Conservation (phyloP, 2,797 vertebrate genomes). For the Etheostoma perlongum region DNA sequence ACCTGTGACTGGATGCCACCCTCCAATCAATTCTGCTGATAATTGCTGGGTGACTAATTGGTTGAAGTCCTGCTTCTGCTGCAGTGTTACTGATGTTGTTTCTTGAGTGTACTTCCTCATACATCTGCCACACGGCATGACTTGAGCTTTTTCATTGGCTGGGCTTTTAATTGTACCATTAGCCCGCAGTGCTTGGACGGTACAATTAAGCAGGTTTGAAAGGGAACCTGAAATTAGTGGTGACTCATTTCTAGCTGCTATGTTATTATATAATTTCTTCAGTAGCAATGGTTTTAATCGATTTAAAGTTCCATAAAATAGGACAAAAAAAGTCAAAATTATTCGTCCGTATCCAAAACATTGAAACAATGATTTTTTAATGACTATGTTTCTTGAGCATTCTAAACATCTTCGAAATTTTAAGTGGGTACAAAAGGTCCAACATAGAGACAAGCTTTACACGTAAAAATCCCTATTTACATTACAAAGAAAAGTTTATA, state of each 20-base stretch:
- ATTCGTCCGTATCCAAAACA: slow-evolving; percentile 65
- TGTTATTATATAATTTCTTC: slow-evolving; percentile 84
- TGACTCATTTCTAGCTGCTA: slow-evolving; percentile 80
- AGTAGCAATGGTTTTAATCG: slow-evolving; percentile 80
- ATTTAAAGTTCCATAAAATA: slow-evolving; percentile 84
- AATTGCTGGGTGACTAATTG: slow-evolving; percentile 60
- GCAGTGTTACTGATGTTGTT: slow-evolving; percentile 69
- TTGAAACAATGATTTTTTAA: slow-evolving; percentile 61
- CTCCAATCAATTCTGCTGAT: slow-evolving; percentile 67
- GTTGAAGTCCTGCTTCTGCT: slow-evolving; percentile 56
- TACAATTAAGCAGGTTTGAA: slow-evolving; percentile 73
- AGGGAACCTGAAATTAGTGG: slow-evolving; percentile 85
- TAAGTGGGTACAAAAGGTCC: slow-evolving; percentile 29
- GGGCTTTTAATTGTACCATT: slow-evolving; percentile 38
- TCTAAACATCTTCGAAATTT: slow-evolving; percentile 32
- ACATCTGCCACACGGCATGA: slow-evolving; percentile 70
- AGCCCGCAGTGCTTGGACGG: slow-evolving; percentile 67
- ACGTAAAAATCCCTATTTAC: slow-evolving; percentile 41
- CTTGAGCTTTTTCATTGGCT: slow-evolving; percentile 71
- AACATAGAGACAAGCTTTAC: slow-evolving; percentile 21
- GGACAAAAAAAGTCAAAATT: slow-evolving; percentile 74
- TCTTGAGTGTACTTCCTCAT: slow-evolving; percentile 68
- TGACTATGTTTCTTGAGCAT: slow-evolving; percentile 46
- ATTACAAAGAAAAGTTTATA: slow-evolving; percentile 22
- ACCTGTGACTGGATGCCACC: slow-evolving; percentile 44